Base-by-base conservation (phyloP, 2,113 vertebrate genomes). In the Oophaga pumilio region DNA sequence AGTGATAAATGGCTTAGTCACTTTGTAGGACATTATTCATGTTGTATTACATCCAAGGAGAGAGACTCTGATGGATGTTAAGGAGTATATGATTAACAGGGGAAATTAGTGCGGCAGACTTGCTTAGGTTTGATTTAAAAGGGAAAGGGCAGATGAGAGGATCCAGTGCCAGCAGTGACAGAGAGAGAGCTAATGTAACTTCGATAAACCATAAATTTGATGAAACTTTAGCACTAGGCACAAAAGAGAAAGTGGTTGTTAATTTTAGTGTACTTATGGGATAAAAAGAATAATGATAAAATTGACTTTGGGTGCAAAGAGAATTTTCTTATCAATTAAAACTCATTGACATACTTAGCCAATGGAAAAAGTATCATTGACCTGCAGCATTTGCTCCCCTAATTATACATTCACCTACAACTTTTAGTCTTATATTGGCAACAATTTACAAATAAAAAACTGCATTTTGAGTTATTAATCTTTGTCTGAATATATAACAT, bases 141-240 rank as follows among this genome's bases (percentile, higher is more conserved):
- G 86, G 86, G 71, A 88, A 83, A 88, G 86, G 86, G 86, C 86
- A 88, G 71, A 88, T 83, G 86, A 88, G 86, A 88, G 49, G 80
- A 88, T 88, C 69, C 64, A 76, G 60, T 64, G 86, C 80, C 86
- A 88, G 60, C 79, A 83, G 80, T 88, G 69, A 88, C 12, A 83
- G 80, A 76, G 57, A 80, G 59, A 83, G 79, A 88, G 86, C 79
- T 88, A 88, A 88, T 88, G 86, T 88, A 88, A 88, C 86, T 88
- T 88, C 86, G 79, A 88, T 88, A 88, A 88, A 88, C 86, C 86
- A 88, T 88, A 88, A 88, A 88, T 88, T 76, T 88, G 17, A 83
- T 53, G 69, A 52, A 88, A 88, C 86, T 83, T 88, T 88, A 88
- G 80, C 69, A 59, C 52, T 49, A 76, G 79, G 73, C 79, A 62